Percentiles rank a stretch among this genome's conserved stretches.
phyloP scores from a whole-genome alignment of 2,797 vertebrate genomes.

The Enteromius fasciolatus region DNA sequence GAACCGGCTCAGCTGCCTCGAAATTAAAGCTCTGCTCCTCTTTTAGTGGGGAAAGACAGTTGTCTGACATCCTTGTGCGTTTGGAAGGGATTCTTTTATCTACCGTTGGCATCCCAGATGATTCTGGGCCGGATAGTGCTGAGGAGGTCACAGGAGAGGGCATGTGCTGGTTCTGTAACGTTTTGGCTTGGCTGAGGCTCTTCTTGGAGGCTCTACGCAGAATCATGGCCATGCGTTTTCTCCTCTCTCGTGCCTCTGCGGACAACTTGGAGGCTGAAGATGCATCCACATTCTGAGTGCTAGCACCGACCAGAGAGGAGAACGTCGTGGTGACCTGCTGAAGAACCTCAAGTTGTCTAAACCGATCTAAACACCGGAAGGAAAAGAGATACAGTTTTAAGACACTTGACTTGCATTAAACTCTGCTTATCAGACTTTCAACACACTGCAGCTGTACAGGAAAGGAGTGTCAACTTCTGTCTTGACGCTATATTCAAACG shows the following conservation, averaged over 20 bases:
- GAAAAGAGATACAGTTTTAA: neutral
- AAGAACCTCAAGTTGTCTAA: conserved; percentile 82
- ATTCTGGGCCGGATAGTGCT: neutral
- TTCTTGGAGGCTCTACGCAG: conserved; percentile 76
- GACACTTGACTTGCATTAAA: neutral
- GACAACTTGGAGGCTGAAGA: conserved; percentile 47
- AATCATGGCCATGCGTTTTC: conserved; percentile 70
- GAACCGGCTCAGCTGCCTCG: conserved; percentile 18
- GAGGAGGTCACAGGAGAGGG: conserved; percentile 11
- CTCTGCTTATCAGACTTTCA: conserved; percentile 9
- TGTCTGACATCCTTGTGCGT: conserved; percentile 38
- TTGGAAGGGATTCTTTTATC: conserved; percentile 56
- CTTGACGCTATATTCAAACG: neutral
- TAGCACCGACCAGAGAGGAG: conserved; percentile 72
- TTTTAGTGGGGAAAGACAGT: conserved; percentile 52
- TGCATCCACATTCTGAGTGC: neutral
- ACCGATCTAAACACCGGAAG: conserved; percentile 72
- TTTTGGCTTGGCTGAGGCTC: conserved; percentile 49
- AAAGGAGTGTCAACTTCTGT: conserved; percentile 40
- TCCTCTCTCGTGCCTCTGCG: conserved; percentile 60
- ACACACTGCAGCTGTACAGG: conserved; percentile 19
- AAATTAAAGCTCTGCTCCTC: conserved; percentile 59
- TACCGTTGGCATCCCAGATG: neutral
- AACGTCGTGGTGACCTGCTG: conserved; percentile 81
- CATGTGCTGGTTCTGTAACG: conserved; percentile 1